Evolutionary conservation across 2,888 invertebrate species (phyloP), one percentile per base, ranked within the genome.

Genomic region (Synanthedon formicaeformis): DNA sequence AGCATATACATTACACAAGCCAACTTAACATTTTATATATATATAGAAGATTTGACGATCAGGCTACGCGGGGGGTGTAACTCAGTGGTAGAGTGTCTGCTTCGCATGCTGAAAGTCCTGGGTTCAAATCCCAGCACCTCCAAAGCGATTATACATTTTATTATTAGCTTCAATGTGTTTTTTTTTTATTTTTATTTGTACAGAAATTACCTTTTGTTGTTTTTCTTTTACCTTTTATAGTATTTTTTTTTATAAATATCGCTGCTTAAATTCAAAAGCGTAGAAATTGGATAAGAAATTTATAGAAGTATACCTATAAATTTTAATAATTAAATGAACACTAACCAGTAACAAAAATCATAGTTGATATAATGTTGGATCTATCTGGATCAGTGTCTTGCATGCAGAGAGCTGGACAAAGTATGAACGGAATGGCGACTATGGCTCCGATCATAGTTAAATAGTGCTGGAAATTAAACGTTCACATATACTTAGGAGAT

Each of bases 361-460:
- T 94, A 0, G 94, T 94, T 1, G 93, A 93, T 57, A 94, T 93
- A 54, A 94, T 92, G 66, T 93, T 90, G 57, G 93, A 93, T 50
- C 93, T 83, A 56, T 91, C 90, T 0, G 93, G 93, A 74, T 94
- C 93, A 48, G 92, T 90, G 60, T 92, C 92, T 51, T 85, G 87
- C 91, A 95, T 93, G 72, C 95, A 95, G 12, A 95, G 88, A 1
- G 93, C 92, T 0, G 93, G 93, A n/a, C 93, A 92, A 55, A 95
- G 75, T 57, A 95, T 92, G 68, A 94, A 93, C 0, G 95, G 95
- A 59, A 94, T 93, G 1, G 94, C 92, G 5, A 95, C 92, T 41
- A 95, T 94, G 0, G 93, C 93, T 0, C 95, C 95, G 56, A 95
- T 94, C 93, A 95, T 95, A 0, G 94, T 95, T 60, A 94, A 77